Percentiles rank a stretch among this genome's conserved stretches.
phyloP scores from a whole-genome alignment of 2,113 vertebrate species.

The Sterna hirundo region DNA sequence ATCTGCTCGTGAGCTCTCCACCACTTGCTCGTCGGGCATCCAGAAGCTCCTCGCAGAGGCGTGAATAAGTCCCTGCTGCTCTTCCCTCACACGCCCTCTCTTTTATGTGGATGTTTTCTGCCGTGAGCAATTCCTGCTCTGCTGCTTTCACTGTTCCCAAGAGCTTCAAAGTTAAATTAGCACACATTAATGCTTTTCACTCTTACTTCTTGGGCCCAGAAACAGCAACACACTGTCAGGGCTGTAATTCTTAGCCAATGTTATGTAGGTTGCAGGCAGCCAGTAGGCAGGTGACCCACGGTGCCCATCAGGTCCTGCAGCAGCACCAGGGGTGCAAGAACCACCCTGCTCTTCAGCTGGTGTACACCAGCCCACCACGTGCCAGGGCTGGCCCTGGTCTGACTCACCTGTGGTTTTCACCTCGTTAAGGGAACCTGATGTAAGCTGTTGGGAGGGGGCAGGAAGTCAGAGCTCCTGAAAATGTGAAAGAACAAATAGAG shows the following conservation, averaged over 20 bases:
- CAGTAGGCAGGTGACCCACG: background rate
- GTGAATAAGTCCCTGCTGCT: background rate
- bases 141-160: background rate
- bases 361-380: rapidly evolving
- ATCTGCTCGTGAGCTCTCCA: rapidly evolving
- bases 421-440: rapidly evolving
- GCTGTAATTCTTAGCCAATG: background rate
- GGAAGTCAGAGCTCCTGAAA: background rate
- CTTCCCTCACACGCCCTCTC: background rate
- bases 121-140: background rate
- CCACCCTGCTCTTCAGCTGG: background rate
- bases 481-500: background rate
- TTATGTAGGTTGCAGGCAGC: background rate
- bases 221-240: background rate
- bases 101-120: background rate
- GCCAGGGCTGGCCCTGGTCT: background rate
- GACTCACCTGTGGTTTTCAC: background rate
- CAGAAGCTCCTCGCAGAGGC: background rate
- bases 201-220: background rate
- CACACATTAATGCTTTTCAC: background rate
- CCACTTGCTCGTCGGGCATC: rapidly evolving
- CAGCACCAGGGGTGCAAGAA: background rate
- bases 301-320: background rate
- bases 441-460: background rate
- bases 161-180: background rate